Evolutionary conservation across 2,113 vertebrate species (phyloP).

Genomic region (Sitta europaea): DNA sequence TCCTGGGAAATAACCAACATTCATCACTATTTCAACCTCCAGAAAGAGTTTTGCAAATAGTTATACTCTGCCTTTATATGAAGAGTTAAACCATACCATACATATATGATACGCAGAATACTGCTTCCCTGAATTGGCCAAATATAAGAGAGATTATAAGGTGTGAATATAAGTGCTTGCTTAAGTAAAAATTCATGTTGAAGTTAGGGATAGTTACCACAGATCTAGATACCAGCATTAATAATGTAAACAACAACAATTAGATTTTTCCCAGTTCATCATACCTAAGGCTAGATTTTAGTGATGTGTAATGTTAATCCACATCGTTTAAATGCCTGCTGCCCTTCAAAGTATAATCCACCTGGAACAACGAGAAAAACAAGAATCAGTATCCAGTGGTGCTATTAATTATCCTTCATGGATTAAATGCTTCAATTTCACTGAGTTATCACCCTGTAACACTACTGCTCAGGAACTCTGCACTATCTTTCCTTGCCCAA

Average conservation of each 20-base stretch:
- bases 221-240: not conserved
- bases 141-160: not conserved
- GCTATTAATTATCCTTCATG: conserved; percentile 11
- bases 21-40: not conserved
- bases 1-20: not conserved
- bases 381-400: not conserved
- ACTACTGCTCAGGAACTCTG: not conserved
- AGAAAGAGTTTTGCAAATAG: not conserved
- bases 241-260: not conserved
- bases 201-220: not conserved
- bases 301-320: not conserved
- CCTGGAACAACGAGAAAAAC: not conserved
- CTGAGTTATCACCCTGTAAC: not conserved
- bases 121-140: not conserved
- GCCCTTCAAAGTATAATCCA: not conserved
- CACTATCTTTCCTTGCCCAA: not conserved
- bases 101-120: not conserved
- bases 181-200: not conserved
- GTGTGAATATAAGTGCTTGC: not conserved
- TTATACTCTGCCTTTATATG: not conserved
- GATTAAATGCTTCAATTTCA: conserved; percentile 33
- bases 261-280: not conserved
- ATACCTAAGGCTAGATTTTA: not conserved
- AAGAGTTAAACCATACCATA: not conserved
- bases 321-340: not conserved